A percentile compares a stretch with the other conserved stretches of the same genome.
phyloP scores from a whole-genome alignment of 2,113 vertebrate genomes.

The Jacana jacana region DNA sequence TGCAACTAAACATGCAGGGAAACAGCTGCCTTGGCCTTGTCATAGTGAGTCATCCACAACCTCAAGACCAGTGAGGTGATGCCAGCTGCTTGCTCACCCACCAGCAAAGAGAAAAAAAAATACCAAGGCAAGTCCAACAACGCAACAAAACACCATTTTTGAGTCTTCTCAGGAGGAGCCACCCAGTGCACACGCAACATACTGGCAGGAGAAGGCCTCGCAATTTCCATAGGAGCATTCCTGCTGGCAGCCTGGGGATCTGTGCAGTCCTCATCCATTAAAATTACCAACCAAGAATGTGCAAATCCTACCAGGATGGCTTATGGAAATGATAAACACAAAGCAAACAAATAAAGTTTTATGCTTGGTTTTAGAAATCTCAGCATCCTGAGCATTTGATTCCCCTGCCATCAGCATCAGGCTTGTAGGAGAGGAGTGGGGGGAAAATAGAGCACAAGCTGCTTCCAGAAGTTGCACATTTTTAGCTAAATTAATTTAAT shows the following conservation, averaged over 20 bases:
- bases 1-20: not conserved
- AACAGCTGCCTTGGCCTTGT: not conserved
- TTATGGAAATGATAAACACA: conserved; percentile 1
- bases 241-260: not conserved
- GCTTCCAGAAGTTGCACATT: conserved; percentile 8
- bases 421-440: not conserved
- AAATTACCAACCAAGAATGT: not conserved
- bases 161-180: not conserved
- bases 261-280: not conserved
- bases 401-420: not conserved
- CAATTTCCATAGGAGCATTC: not conserved
- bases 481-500: conserved; percentile 14
- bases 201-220: not conserved
- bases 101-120: not conserved
- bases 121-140: not conserved
- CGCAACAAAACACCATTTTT: not conserved
- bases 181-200: accelerated
- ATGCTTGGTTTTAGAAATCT: not conserved
- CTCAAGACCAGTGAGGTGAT: not conserved
- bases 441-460: not conserved
- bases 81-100: not conserved
- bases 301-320: not conserved
- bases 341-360: not conserved
- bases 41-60: not conserved
- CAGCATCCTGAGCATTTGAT: not conserved